Evolutionary conservation across 2,113 vertebrate genomes (phyloP).

Genomic region (Phalacrocorax brasilianus): DNA sequence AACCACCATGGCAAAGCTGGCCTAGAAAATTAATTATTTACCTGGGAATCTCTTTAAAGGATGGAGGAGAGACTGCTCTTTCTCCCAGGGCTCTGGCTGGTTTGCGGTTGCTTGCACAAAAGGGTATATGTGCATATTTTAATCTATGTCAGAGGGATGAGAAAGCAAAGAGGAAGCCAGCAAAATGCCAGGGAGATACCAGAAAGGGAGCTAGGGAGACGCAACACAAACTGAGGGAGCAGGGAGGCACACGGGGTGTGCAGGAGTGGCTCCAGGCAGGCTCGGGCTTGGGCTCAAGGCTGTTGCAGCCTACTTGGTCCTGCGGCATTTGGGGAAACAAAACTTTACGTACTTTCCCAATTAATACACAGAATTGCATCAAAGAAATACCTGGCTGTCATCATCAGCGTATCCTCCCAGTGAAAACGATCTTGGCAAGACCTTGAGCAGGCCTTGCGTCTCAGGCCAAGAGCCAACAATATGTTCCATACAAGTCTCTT

Average conservation of each 20-base stretch:
- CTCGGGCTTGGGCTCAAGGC: not conserved
- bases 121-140: rapidly evolving
- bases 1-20: not conserved
- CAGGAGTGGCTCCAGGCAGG: constrained; percentile 17
- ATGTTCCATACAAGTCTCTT: not conserved
- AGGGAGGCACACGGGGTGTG: not conserved
- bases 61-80: not conserved
- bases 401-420: not conserved
- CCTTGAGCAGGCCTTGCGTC: not conserved
- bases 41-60: not conserved
- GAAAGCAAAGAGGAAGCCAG: not conserved
- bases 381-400: constrained; percentile 55
- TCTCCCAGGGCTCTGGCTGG: not conserved
- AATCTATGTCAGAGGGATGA: not conserved
- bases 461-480: not conserved
- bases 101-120: not conserved
- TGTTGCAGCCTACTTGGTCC: not conserved
- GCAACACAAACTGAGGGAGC: rapidly evolving
- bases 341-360: not conserved
- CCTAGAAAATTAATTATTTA: not conserved
- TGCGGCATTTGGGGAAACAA: rapidly evolving
- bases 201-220: not conserved
- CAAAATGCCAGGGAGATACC: not conserved
- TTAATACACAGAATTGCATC: not conserved
- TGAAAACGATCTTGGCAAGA: not conserved